phyloP scores from a whole-genome alignment of 2,113 vertebrate species.

The Puma concolor region DNA sequence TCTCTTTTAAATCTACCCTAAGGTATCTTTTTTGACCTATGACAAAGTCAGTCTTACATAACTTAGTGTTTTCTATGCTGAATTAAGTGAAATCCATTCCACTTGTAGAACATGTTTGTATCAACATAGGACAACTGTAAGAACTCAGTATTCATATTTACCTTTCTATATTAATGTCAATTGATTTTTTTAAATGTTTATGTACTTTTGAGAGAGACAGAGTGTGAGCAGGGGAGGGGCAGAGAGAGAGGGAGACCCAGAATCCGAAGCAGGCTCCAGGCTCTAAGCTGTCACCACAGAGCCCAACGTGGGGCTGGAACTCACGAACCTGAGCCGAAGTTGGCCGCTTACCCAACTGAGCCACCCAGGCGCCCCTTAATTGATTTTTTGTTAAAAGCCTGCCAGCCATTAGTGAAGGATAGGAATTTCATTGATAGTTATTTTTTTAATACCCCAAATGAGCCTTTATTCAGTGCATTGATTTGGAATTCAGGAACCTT shows the following conservation, averaged over 20 bases:
- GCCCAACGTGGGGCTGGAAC: too few species aligned
- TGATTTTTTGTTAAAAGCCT: neutral
- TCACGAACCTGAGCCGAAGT: too few species aligned
- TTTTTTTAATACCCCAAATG: slow-evolving; percentile 26
- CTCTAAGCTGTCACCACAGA: too few species aligned
- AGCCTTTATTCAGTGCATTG: neutral
- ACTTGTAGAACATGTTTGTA: neutral
- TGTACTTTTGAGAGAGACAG: too few species aligned
- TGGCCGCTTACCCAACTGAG: too few species aligned
- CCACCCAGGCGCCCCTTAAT: too few species aligned
- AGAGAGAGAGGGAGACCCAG: too few species aligned
- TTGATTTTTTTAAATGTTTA: neutral
- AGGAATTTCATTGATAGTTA: neutral
- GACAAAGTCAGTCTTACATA: neutral
- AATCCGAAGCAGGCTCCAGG: too few species aligned
- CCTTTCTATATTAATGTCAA: neutral
- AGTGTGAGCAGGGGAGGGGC: too few species aligned
- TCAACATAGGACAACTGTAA: neutral
- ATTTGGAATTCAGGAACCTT: slow-evolving; percentile 44
- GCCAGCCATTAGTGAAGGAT: neutral
- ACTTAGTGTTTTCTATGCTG: neutral
- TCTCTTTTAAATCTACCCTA: neutral
- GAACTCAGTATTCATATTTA: slow-evolving; percentile 15
- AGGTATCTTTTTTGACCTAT: neutral
- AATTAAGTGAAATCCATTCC: neutral